Percentiles rank a stretch among this genome's conserved stretches.
These are phyloP conservation scores for Drosophila murphyi DNA, from an alignment of 1,140 invertebrate genomes.

Conservation along the genomic window DNA sequence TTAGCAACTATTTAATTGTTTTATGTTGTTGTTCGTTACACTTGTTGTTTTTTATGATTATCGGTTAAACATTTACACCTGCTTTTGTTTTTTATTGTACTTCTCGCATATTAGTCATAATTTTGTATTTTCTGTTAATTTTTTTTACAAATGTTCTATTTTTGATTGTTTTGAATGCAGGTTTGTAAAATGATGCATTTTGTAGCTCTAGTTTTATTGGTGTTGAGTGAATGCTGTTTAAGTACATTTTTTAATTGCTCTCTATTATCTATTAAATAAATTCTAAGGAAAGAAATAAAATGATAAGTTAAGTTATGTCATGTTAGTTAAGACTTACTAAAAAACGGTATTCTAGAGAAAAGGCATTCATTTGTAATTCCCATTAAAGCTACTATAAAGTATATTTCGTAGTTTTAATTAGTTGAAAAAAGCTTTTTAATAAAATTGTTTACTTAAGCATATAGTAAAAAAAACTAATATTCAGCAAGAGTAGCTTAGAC, in stretches of 20 bases:
- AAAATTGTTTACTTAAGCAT: too few species aligned
- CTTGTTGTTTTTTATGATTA: slow-evolving; percentile 38
- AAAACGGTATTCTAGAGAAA: too few species aligned
- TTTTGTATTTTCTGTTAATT: background rate
- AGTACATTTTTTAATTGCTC: background rate
- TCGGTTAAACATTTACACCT: slow-evolving; percentile 13
- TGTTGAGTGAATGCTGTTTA: background rate
- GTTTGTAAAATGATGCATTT: background rate
- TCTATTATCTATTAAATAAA: background rate
- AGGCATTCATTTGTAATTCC: too few species aligned
- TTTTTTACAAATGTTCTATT: background rate
- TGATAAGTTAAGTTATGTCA: background rate
- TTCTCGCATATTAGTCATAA: slow-evolving; percentile 8
- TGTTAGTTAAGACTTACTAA: too few species aligned
- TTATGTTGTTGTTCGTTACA: slow-evolving; percentile 59
- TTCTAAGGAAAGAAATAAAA: too few species aligned
- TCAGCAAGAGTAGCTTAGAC: too few species aligned
- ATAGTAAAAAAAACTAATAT: too few species aligned
- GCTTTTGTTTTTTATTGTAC: slow-evolving; percentile 46
- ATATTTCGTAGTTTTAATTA: too few species aligned
- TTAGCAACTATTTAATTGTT: slow-evolving; percentile 51
- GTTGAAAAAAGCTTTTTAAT: too few species aligned
- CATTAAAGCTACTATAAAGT: too few species aligned
- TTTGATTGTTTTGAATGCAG: background rate
- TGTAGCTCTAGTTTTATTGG: background rate